Evolutionary conservation across 1,140 invertebrate genomes (phyloP).

Genomic region (Drosophila bocki): DNA sequence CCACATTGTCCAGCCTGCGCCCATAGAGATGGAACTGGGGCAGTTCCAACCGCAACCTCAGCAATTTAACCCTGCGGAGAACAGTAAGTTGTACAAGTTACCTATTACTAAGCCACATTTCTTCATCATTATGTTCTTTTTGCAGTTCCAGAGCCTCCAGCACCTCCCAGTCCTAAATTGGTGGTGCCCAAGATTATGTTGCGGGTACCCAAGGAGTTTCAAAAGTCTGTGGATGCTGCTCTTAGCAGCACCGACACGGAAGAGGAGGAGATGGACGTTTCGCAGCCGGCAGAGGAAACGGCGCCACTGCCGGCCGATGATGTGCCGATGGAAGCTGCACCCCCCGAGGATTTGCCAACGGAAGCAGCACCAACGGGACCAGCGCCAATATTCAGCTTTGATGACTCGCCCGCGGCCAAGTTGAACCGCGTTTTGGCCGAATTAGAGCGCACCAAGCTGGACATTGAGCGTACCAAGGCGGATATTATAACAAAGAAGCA

Average conservation of each 20-base stretch:
- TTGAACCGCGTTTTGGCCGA: conserved; percentile 64
- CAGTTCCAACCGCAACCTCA: conserved; percentile 11
- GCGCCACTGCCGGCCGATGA: conserved; percentile 4
- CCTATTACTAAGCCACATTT: background rate
- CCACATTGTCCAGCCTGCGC: background rate
- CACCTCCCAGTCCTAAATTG: conserved; percentile 53
- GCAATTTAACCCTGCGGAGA: conserved; percentile 5
- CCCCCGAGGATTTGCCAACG: background rate
- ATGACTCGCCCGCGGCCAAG: conserved; percentile 50
- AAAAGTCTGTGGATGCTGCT: conserved; percentile 80
- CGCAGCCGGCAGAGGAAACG: conserved; percentile 22
- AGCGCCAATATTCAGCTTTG: conserved; percentile 1
- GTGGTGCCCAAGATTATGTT: conserved; percentile 86
- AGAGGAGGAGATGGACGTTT: conserved; percentile 56
- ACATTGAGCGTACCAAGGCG: conserved; percentile 73
- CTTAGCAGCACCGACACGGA: conserved; percentile 78
- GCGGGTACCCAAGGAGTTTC: conserved; percentile 85
- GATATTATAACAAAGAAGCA: conserved; percentile 58
- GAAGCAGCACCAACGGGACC: background rate
- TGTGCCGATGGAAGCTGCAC: background rate
- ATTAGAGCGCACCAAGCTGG: conserved; percentile 75
- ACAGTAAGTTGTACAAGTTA: conserved; percentile 29
- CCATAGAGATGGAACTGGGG: background rate
- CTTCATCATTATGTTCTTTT: background rate
- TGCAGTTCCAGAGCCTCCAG: conserved; percentile 57